A percentile compares a stretch with the other conserved stretches of the same genome.
These are phyloP conservation scores for Gobionotothen gibberifrons DNA, from an alignment of 2,797 vertebrate species.

Conservation along the genomic window DNA sequence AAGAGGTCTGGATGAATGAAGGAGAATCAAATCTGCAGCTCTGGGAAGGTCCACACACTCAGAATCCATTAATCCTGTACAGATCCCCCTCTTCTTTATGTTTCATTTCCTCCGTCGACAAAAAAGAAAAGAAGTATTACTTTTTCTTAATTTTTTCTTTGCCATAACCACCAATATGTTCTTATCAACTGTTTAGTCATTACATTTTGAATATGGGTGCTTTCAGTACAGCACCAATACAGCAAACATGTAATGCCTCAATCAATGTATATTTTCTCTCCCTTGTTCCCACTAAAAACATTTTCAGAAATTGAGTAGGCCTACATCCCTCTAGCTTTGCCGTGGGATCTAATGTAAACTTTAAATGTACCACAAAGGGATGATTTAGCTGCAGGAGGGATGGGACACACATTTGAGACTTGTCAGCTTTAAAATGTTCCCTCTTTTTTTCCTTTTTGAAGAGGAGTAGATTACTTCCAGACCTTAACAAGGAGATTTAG, in stretches of 20 bases:
- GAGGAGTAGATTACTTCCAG: conserved; percentile 75
- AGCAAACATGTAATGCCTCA: not conserved
- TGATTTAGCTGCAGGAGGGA: conserved; percentile 45
- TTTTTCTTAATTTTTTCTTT: conserved; percentile 24
- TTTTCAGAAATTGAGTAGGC: conserved; percentile 21
- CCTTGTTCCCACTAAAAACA: conserved; percentile 19
- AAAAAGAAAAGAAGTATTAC: not conserved
- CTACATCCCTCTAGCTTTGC: conserved; percentile 7
- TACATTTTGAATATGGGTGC: conserved; percentile 5
- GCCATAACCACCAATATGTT: conserved; percentile 11
- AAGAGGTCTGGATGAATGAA: conserved; percentile 44
- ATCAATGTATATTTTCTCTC: conserved; percentile 23
- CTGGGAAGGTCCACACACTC: conserved; percentile 49
- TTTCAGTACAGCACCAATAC: conserved; percentile 3
- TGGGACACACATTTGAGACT: conserved; percentile 49
- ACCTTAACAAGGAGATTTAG: conserved; percentile 50
- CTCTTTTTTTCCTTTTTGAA: conserved; percentile 26
- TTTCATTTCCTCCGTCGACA: conserved; percentile 67
- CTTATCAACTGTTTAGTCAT: not conserved
- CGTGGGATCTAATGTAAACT: conserved; percentile 38
- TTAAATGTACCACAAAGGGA: conserved; percentile 46
- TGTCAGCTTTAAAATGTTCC: conserved; percentile 46
- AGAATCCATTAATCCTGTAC: conserved; percentile 61
- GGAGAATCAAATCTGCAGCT: conserved; percentile 54
- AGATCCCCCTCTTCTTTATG: conserved; percentile 54